phyloP scores from a whole-genome alignment of 2,888 invertebrate genomes.

The Arge pagana region DNA sequence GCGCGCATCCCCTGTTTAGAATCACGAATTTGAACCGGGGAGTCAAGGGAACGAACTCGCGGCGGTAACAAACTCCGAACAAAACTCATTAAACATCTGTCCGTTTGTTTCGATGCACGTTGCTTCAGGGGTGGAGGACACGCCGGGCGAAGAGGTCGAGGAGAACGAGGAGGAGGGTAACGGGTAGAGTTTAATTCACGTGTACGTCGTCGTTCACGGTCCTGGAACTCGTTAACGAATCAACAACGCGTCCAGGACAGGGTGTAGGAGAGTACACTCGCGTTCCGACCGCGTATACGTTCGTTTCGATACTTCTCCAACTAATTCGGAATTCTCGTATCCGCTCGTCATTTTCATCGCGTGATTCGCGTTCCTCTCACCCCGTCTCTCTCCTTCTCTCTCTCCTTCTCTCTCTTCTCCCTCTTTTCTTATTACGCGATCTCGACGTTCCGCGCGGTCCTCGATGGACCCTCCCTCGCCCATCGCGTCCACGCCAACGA shows the following conservation, averaged over 20 bases:
- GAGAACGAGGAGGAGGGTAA: conserved; percentile 6
- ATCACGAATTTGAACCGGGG: conserved; percentile 19
- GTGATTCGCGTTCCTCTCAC: neutral
- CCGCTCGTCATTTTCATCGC: conserved; percentile 1
- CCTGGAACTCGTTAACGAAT: conserved; percentile 36
- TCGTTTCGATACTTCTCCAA: neutral
- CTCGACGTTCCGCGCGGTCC: too few relatives aligned
- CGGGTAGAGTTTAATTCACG: conserved; percentile 14
- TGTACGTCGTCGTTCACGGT: conserved; percentile 10
- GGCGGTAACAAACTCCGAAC: conserved; percentile 32
- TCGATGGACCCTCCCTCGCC: too few relatives aligned
- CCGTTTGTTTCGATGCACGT: conserved; percentile 52
- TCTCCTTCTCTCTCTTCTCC: conserved; percentile 11
- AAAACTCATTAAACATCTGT: conserved; percentile 57
- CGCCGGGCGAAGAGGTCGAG: conserved; percentile 2
- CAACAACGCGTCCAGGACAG: conserved; percentile 27
- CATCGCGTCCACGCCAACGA: too few relatives aligned
- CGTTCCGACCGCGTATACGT: neutral
- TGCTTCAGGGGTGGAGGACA: too few relatives aligned
- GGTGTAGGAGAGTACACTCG: too few relatives aligned
- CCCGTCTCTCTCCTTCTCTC: conserved; percentile 2
- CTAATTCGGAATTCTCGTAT: neutral
- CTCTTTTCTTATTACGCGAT: conserved; percentile 12
- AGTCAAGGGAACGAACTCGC: conserved; percentile 2
- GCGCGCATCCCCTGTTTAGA: conserved; percentile 20